phyloP scores from a whole-genome alignment of 2,888 invertebrate species.

The Torymus texanus region DNA sequence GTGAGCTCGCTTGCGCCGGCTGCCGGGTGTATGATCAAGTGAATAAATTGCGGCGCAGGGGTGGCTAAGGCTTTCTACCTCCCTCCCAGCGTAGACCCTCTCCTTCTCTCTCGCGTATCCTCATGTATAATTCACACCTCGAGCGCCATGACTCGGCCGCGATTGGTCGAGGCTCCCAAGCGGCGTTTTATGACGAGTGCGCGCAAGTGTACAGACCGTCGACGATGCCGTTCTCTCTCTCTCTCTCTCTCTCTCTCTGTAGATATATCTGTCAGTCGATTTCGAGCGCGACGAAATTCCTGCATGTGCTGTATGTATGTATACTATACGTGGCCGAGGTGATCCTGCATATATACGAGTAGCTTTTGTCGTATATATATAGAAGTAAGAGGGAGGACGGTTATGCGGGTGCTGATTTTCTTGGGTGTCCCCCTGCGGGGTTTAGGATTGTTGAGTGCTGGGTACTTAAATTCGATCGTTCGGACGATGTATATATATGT shows the following conservation, averaged over 20 bases:
- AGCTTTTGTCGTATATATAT: not conserved
- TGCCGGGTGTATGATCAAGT: slow-evolving; percentile 65
- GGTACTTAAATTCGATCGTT: no score
- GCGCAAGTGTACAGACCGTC: not conserved
- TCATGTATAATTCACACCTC: slow-evolving; percentile 75
- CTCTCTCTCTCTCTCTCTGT: not conserved
- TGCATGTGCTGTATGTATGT: no score
- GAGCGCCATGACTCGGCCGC: slow-evolving; percentile 72
- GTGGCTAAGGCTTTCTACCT: no score
- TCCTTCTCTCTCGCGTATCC: slow-evolving; percentile 55
- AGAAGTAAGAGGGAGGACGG: no score
- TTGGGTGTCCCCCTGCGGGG: no score
- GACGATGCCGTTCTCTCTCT: not conserved
- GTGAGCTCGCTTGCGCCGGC: slow-evolving; percentile 30
- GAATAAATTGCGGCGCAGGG: slow-evolving; percentile 63
- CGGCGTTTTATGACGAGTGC: slow-evolving; percentile 28
- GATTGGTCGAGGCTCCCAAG: slow-evolving; percentile 67
- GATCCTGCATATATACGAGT: slow-evolving; percentile 35
- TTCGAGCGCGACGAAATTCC: slow-evolving; percentile 19
- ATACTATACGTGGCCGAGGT: no score
- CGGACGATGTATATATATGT: no score
- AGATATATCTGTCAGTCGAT: slow-evolving; percentile 25
- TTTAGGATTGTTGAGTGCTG: no score
- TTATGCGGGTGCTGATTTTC: no score
- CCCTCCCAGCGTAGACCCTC: not conserved